These are phyloP conservation scores for Orthonychiurus folsomi DNA, from an alignment of 2,888 invertebrate species.

Conservation along the genomic window DNA sequence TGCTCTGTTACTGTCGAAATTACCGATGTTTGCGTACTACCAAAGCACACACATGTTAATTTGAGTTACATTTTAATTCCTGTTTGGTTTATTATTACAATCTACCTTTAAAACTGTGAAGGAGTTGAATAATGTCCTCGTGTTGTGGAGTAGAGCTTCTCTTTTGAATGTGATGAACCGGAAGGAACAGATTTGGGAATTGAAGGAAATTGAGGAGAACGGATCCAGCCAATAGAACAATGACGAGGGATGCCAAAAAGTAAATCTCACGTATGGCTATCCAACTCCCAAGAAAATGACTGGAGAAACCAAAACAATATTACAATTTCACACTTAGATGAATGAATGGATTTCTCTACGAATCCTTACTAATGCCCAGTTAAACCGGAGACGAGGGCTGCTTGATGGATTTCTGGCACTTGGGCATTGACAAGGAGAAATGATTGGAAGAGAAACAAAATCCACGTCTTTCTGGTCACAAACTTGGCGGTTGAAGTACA, in stretches of 20 bases:
- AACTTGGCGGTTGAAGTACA: not conserved
- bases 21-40: too few species aligned
- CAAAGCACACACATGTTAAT: too few species aligned
- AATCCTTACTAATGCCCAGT: conserved; percentile 37
- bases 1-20: too few species aligned
- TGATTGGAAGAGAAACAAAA: not conserved
- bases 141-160: too few species aligned
- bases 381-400: conserved; percentile 32
- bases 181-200: conserved; percentile 37
- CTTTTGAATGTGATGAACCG: conserved; percentile 34
- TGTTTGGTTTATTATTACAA: too few species aligned
- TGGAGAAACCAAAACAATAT: conserved; percentile 13
- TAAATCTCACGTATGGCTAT: conserved; percentile 37
- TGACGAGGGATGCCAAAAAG: conserved; percentile 32
- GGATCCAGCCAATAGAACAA: conserved; percentile 36
- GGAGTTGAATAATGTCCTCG: too few species aligned
- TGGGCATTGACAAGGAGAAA: conserved; percentile 16
- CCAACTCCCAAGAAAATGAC: conserved; percentile 37
- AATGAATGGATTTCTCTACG: not conserved
- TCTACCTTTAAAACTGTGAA: too few species aligned
- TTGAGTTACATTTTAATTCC: too few species aligned
- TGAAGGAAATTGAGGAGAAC: conserved; percentile 38
- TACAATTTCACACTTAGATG: not conserved
- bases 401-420: conserved; percentile 39
- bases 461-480: too few species aligned